Conservation (phyloP, 2,888 invertebrate species). For the Watsonalla cultraria region DNA sequence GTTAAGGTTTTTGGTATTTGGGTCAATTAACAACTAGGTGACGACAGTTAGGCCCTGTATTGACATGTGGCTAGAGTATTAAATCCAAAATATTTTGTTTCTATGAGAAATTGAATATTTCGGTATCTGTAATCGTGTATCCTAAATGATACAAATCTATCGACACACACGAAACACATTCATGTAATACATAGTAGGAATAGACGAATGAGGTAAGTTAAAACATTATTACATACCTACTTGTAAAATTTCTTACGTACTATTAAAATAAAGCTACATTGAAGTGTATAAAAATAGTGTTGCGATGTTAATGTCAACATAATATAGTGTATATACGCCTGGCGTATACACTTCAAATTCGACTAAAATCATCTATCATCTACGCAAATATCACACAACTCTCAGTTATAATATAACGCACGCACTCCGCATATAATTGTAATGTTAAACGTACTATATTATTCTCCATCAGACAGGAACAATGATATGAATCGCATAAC, state of each 20-base stretch:
- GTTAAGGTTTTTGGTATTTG: conserved; percentile 60
- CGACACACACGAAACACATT: conserved; percentile 43
- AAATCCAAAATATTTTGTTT: conserved; percentile 27
- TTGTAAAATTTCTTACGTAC: conserved; percentile 34
- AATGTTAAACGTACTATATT: conserved; percentile 13
- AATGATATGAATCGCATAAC: conserved; percentile 15
- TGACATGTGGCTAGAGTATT: conserved; percentile 27
- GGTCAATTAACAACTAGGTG: conserved; percentile 51
- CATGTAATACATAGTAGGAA: conserved; percentile 53
- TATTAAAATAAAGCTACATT: conserved; percentile 46
- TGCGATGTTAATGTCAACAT: conserved; percentile 41
- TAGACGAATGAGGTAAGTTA: conserved; percentile 63
- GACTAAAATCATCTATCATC: conserved; percentile 50
- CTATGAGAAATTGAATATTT: conserved; percentile 31
- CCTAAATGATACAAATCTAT: conserved; percentile 51
- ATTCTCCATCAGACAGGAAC: conserved; percentile 41
- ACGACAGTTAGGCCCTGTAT: conserved; percentile 59
- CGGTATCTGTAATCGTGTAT: conserved; percentile 28
- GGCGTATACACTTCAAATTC: conserved; percentile 56
- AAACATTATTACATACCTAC: conserved; percentile 38
- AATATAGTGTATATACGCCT: conserved; percentile 43
- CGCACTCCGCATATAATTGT: conserved; percentile 16
- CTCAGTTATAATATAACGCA: conserved; percentile 28
- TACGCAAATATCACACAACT: conserved; percentile 61
- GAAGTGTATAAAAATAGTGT: conserved; percentile 58